Conservation (phyloP, 2,113 vertebrate species). For the Lophochroa leadbeateri region DNA sequence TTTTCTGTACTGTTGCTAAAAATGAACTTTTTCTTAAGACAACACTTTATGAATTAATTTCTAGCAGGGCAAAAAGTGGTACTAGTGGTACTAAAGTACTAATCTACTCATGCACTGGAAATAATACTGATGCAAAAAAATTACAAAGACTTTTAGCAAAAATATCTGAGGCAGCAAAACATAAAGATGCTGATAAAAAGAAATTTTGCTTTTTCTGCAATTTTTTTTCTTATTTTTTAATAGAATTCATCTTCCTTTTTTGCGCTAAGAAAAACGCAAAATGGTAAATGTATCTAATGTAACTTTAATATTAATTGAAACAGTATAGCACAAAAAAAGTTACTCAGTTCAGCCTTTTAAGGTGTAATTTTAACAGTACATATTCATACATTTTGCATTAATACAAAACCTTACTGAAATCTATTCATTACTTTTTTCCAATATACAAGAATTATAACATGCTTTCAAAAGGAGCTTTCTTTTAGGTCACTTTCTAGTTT, state of each 20-base stretch:
- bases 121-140: background rate
- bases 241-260: background rate
- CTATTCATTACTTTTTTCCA: background rate
- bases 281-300: background rate
- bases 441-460: background rate
- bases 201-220: background rate
- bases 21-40: background rate
- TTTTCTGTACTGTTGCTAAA: background rate
- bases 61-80: conserved; percentile 1
- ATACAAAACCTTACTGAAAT: background rate
- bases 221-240: background rate
- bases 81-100: background rate
- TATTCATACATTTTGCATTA: background rate
- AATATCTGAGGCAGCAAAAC: background rate
- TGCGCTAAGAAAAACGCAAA: background rate
- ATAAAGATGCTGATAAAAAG: background rate
- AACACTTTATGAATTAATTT: background rate
- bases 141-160: background rate
- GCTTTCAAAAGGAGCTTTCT: background rate
- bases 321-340: conserved; percentile 26
- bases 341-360: conserved; percentile 26
- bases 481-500: background rate
- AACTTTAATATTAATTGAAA: conserved; percentile 14
- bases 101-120: conserved; percentile 4
- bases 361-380: background rate